Evolutionary conservation across 2,888 invertebrate genomes (phyloP), one percentile per base, ranked within the genome.

Genomic region (Steinernema carpocapsae): DNA sequence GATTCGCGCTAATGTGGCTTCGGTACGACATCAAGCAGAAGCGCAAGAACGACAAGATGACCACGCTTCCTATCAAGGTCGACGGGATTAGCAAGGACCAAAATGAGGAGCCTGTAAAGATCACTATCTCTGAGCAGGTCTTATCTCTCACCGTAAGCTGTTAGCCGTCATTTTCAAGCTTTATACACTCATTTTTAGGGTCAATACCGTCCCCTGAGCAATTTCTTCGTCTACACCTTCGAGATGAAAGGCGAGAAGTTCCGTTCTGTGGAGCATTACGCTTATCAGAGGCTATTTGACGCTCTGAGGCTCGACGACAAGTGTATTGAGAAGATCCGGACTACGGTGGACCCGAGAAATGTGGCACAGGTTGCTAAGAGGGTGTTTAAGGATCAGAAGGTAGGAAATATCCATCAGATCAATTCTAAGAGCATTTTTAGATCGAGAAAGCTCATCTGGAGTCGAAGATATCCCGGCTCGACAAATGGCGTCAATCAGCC

Each of bases 181-280:
- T 12, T 70, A 26, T 56, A 72, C 48, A 43, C 43, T 26, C 22
- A 71, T 2, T 76, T 80, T 45, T 76, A 81, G 81, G 86, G 86
- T 12, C 82, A 85, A 2, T 85, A 87, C 78, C 82, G 81, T 43
- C 86, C 86, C 0, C 79, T 86, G 12, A 82, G 82, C 78, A 86
- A 85, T 72, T 87, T 85, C 71, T 86, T 82, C 75, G 77, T 83
- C 6, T 77, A 78, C 51, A 56, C 70, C n/a, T 77, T 85, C 48
- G 82, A 81, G 29, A 80, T 83, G 72, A 83, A 83, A 71, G 82
- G 82, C 14, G 83, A 82, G 48, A 71, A 76, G 7, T 86, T 85
- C 76, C 81, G 86, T 42, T 85, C 85, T 0, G 86, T 86, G 0
- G 86, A 86, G 72, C 86, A 86, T 70, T 86, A 86, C 73, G 86